Conservation (phyloP, 53 echinoderm and acorn worm genomes). For the Astropecten irregularis region DNA sequence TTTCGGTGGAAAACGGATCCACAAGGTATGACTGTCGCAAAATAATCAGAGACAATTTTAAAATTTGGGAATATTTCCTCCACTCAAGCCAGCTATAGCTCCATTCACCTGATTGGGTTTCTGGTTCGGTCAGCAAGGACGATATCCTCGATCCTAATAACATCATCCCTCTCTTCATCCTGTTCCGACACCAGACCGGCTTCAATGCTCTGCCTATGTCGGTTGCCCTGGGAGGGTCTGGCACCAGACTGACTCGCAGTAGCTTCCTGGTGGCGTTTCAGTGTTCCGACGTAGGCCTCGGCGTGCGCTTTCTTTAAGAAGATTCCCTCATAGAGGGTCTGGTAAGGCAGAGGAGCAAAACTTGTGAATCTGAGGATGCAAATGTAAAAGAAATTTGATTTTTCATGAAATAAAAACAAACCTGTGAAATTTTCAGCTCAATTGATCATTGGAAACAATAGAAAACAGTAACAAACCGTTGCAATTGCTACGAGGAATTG, state of each 20-base stretch:
- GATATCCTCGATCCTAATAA: conserved; percentile 13
- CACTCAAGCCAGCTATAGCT: no score
- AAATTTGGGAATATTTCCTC: no score
- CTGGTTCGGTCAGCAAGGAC: not conserved
- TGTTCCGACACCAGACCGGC: conserved; percentile 13
- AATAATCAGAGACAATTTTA: no score
- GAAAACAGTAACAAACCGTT: no score
- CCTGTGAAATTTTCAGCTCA: no score
- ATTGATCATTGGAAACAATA: no score
- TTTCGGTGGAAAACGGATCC: no score
- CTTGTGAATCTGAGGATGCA: conserved; percentile 59
- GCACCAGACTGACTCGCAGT: not conserved
- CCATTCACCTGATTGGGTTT: conserved; percentile 49
- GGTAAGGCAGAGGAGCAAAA: conserved; percentile 77
- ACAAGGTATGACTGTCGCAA: no score
- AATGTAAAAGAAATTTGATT: no score
- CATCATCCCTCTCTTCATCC: conserved; percentile 28
- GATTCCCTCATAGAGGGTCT: conserved; percentile 74
- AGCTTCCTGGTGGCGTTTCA: conserved; percentile 52
- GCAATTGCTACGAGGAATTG: no score
- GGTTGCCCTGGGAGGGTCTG: not conserved
- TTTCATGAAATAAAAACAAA: no score
- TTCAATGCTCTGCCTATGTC: not conserved
- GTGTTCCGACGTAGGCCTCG: conserved; percentile 77
- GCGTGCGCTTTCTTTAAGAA: conserved; percentile 89